Evolutionary conservation across 1,140 invertebrate species (phyloP), one percentile per base, ranked within the genome.

Genomic region (Macrostomum lignano): DNA sequence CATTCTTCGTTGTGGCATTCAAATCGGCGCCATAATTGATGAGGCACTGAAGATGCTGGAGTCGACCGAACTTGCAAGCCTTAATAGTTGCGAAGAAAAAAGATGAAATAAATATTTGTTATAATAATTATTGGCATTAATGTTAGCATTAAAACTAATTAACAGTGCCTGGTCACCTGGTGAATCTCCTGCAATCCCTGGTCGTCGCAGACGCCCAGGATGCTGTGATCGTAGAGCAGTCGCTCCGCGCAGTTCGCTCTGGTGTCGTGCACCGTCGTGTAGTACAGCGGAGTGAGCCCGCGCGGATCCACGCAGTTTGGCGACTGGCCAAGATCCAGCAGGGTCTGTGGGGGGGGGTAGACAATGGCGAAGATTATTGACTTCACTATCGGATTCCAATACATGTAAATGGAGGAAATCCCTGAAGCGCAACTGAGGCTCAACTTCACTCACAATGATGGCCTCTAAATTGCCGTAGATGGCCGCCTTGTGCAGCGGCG

Each of bases 171-270:
- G n/a, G n/a, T 51, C 60, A 82, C 84, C 71, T 94, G 88, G 62
- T 98, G 88, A 23, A 93, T 74, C 65, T 96, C 86, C 47, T 84
- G 75, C 78, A 86, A 94, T 22, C 86, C 88, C 57, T 96, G 82
- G 44, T 77, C 67, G 61, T 96, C 86, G 42, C 74, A 71, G 11
- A 75, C 72, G 7, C 82, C 84, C 40, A 88, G 71, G 6, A 72
- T 70, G n/a, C 82, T 77, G 45, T 88, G 73, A 52, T 96, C 84
- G 48, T 88, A 78, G 4, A 96, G 63, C 30, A 96, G 60, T 31
- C 75, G 73, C 59, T 93, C 79, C 44, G 76, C 75, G 39, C 88
- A 67, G 48, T 74, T 66, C 6, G 31, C 31, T 2, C 75, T 70
- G 2, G 74, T 71, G 48, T 73, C 73, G 43, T 74, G 69, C 21